Conservation (phyloP, 2,888 invertebrate genomes). For the Brenthis daphne region DNA sequence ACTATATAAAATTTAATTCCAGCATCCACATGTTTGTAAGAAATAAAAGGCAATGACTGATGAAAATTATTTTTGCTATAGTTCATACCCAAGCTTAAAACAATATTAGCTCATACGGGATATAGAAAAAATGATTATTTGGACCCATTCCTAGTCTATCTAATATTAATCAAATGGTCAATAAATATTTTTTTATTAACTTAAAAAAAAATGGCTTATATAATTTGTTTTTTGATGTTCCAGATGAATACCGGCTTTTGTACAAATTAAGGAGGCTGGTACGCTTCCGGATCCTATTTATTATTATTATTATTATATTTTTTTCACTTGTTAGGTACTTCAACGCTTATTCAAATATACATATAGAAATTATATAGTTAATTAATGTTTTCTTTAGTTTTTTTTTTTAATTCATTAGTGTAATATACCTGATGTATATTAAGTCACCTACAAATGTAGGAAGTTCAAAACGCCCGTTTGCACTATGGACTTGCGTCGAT, state of each 20-base stretch:
- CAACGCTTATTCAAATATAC: conserved; percentile 74
- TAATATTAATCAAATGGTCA: no score
- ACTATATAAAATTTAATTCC: no score
- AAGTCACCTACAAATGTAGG: conserved; percentile 58
- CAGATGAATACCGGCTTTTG: conserved; percentile 70
- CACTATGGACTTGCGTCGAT: conserved; percentile 10
- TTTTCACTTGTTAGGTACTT: conserved; percentile 74
- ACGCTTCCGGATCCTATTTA: conserved; percentile 72
- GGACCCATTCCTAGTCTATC: no score
- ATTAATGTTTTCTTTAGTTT: conserved; percentile 65
- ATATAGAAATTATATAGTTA: conserved; percentile 68
- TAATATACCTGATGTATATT: conserved; percentile 53
- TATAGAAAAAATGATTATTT: no score
- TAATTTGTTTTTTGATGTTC: conserved; percentile 42
- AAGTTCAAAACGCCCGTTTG: conserved; percentile 40
- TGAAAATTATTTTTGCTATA: no score
- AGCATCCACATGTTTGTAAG: no score
- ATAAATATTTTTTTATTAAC: no score
- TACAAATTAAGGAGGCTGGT: conserved; percentile 68
- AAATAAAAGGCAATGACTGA: no score
- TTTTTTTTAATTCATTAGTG: conserved; percentile 54
- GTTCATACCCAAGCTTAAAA: no score
- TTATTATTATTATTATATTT: conserved; percentile 50
- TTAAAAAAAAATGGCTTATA: no score
- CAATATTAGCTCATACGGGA: no score